phyloP scores from a whole-genome alignment of 2,113 vertebrate species.

The Symphodus melops region DNA sequence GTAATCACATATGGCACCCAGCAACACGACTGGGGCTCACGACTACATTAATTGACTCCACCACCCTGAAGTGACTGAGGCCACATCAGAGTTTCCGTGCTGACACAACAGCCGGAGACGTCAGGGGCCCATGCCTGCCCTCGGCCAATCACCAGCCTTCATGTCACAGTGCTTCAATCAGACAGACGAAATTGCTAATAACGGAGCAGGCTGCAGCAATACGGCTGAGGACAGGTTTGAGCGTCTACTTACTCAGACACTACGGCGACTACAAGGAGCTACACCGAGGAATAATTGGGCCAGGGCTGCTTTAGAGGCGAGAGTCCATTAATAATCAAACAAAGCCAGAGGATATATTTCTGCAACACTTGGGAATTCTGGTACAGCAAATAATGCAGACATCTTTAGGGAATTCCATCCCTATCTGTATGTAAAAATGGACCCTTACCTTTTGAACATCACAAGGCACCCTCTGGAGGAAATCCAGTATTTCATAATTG shows the following conservation, averaged over 20 bases:
- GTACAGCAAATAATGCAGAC: constrained; percentile 79
- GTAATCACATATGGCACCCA: constrained; percentile 83
- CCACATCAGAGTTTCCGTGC: constrained; percentile 67
- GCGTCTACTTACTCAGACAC: constrained; percentile 48
- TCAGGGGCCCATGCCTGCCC: constrained; percentile 54
- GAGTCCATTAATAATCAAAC: constrained; percentile 84
- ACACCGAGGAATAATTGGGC: constrained; percentile 79
- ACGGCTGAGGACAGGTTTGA: constrained; percentile 71
- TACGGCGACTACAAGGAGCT: constrained; percentile 53
- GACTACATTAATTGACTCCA: constrained; percentile 78
- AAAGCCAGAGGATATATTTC: constrained; percentile 80
- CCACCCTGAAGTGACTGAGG: constrained; percentile 75
- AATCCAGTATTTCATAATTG: constrained; percentile 95
- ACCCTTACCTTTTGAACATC: constrained; percentile 97
- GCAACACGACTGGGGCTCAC: constrained; percentile 70
- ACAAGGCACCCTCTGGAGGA: constrained; percentile 97
- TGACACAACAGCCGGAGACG: constrained; percentile 66
- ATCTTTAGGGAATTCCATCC: constrained; percentile 78
- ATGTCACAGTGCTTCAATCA: constrained; percentile 70
- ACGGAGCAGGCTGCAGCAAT: constrained; percentile 59
- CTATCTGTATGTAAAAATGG: constrained; percentile 79
- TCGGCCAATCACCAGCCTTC: constrained; percentile 65
- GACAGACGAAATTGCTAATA: constrained; percentile 75
- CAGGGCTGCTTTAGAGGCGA: constrained; percentile 72
- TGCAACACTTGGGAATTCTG: constrained; percentile 80